Conservation (phyloP, 2,888 invertebrate species). For the Ochropacha duplaris region DNA sequence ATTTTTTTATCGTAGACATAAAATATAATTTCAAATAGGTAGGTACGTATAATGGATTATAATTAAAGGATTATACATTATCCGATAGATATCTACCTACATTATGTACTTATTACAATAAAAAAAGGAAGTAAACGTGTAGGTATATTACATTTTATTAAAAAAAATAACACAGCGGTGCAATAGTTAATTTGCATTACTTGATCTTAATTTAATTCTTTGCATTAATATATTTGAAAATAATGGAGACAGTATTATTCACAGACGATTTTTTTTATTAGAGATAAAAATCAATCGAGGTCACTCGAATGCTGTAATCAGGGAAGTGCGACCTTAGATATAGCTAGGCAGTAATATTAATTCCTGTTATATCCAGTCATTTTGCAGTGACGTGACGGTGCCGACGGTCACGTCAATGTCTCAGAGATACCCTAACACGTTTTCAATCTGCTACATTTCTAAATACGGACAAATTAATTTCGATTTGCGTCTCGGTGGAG, state of each 20-base stretch:
- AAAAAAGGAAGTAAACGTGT: too few relatives aligned
- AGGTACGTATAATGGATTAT: too few relatives aligned
- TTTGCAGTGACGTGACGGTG: constrained; percentile 1
- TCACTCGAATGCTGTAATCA: constrained; percentile 47
- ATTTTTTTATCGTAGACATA: too few relatives aligned
- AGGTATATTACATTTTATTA: too few relatives aligned
- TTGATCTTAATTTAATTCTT: not conserved
- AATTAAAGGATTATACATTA: too few relatives aligned
- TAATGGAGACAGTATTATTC: not conserved
- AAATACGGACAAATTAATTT: constrained; percentile 59
- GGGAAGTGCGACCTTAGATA: constrained; percentile 49
- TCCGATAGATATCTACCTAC: too few relatives aligned
- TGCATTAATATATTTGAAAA: not conserved
- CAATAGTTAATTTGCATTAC: not conserved
- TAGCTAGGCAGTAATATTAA: constrained; percentile 42
- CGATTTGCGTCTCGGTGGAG: constrained; percentile 27
- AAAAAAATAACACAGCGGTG: too few relatives aligned
- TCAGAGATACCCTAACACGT: constrained; percentile 38
- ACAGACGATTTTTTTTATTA: constrained; percentile 16
- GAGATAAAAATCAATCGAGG: constrained; percentile 55
- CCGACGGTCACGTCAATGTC: not conserved
- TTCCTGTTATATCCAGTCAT: constrained; percentile 35
- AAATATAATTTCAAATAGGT: too few relatives aligned
- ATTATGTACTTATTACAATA: too few relatives aligned
- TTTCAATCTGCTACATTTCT: constrained; percentile 46